These are phyloP conservation scores for Andricus curvator DNA, from an alignment of 2,888 invertebrate species.

Conservation along the genomic window DNA sequence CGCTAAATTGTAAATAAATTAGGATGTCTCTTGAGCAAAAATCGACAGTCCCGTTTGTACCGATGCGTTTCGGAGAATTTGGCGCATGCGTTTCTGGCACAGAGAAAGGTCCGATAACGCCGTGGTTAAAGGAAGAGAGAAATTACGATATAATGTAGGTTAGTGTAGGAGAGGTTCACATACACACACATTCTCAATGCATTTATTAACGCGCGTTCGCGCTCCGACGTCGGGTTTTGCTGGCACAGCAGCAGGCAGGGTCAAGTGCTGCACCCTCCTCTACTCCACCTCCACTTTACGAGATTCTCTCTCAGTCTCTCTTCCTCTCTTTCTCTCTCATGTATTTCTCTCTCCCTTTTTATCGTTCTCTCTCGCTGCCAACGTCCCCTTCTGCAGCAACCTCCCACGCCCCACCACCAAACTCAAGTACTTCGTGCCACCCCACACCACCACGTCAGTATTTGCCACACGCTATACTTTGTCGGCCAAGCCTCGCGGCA, in stretches of 20 bases:
- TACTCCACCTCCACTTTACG: slow-evolving; percentile 41
- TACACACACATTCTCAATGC: slow-evolving; percentile 61
- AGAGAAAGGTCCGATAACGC: not conserved
- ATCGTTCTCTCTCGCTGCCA: slow-evolving; percentile 20
- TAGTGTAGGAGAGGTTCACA: slow-evolving; percentile 38
- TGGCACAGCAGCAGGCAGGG: slow-evolving; percentile 70
- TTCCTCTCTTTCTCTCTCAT: slow-evolving; percentile 21
- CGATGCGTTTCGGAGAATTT: not conserved
- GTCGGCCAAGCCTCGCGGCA: slow-evolving; percentile 44
- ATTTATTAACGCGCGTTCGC: slow-evolving; percentile 72
- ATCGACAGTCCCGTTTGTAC: not conserved
- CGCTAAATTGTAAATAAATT: slow-evolving; percentile 26
- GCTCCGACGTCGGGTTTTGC: slow-evolving; percentile 64
- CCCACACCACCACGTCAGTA: slow-evolving; percentile 38
- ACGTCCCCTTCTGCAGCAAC: slow-evolving; percentile 37
- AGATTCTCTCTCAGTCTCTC: slow-evolving; percentile 41
- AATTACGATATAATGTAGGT: slow-evolving; percentile 6
- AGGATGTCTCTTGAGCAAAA: not conserved
- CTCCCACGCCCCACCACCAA: slow-evolving; percentile 42
- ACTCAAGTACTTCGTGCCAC: slow-evolving; percentile 40
- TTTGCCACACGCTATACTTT: slow-evolving; percentile 42
- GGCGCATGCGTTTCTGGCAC: not conserved
- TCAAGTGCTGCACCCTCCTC: slow-evolving; percentile 67
- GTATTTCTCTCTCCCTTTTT: slow-evolving; percentile 34
- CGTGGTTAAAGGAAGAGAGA: slow-evolving; percentile 3